A percentile compares a stretch with the other conserved stretches of the same genome.
These are phyloP conservation scores for Esox masquinongy DNA, from an alignment of 2,797 vertebrate genomes.

Conservation along the genomic window DNA sequence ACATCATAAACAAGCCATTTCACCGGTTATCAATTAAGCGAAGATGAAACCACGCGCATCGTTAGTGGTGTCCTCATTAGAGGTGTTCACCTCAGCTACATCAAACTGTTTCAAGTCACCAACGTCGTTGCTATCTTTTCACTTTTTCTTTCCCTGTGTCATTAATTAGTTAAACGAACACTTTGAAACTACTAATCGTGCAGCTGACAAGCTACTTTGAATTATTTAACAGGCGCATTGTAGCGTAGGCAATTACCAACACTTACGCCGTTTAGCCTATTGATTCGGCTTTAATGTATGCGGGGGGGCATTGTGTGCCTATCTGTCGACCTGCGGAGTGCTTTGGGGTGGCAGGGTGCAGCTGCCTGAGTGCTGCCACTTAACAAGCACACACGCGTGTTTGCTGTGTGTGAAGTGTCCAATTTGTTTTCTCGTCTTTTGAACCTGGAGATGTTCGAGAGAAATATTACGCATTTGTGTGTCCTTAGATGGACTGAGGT, in stretches of 20 bases:
- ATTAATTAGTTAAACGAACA: not conserved
- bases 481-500: not conserved
- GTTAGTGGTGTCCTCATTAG: conserved; percentile 25
- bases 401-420: not conserved
- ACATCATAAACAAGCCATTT: not conserved
- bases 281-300: not conserved
- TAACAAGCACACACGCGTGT: not conserved
- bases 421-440: not conserved
- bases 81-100: conserved; percentile 4
- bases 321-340: not conserved
- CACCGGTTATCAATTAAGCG: not conserved
- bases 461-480: not conserved
- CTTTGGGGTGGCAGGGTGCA: not conserved
- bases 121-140: not conserved
- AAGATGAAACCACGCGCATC: conserved; percentile 10
- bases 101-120: conserved; percentile 5
- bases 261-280: not conserved
- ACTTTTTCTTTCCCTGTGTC: not conserved
- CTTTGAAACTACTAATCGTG: conserved; percentile 1
- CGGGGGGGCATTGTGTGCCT: not conserved
- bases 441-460: not conserved
- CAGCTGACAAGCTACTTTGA: not conserved
- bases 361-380: not conserved
- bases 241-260: not conserved
- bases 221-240: not conserved